Evolutionary conservation across 2,797 vertebrate species (phyloP), one percentile per base, ranked within the genome.

Genomic region (Clarias fuscus): DNA sequence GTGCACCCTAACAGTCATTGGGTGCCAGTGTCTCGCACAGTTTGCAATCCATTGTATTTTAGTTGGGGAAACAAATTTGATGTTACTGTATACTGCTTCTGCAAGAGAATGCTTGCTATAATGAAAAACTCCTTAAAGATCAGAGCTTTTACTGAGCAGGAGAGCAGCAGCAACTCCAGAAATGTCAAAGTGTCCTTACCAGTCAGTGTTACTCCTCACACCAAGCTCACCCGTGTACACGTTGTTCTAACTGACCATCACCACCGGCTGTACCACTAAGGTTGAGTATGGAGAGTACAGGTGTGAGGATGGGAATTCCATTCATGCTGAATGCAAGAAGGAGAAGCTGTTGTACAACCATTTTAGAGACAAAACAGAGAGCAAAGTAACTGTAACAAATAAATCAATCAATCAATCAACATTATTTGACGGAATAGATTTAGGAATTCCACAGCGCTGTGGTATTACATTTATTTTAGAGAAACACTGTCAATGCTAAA

Each of bases 221-320:
- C 76, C 84, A 85, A 80, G 18, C 53, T 80, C 6, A 78, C 4
- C 84, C 2, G 48, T 85, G 62, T 67, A 78, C 7, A 4, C 71
- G 24, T 40, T 78, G 4, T 67, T 86, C 65, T 81, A 81, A 56
- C 67, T 86, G 77, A 86, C 67, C 85, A 86, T 73, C 58, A 72
- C 37, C 77, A 73, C n/a, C 6, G 68, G 68, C 20, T 6, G 7
- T 20, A 48, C 18, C 5, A 64, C 77, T 59, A 53, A 24, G 27
- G 58, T 72, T 0, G 85, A 81, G 37, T 73, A 72, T 64, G 78
- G 85, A 53, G 68, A 86, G 33, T 86, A 81, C 67, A 30, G 14
- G 8, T 71, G 65, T 18, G 2, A 15, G 13, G 0, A n/a, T 1
- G 62, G 71, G 73, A 37, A 53, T 5, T 53, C n/a, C 5, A 64